Conservation (phyloP, 2,797 vertebrate species). For the Acanthornis magna region DNA sequence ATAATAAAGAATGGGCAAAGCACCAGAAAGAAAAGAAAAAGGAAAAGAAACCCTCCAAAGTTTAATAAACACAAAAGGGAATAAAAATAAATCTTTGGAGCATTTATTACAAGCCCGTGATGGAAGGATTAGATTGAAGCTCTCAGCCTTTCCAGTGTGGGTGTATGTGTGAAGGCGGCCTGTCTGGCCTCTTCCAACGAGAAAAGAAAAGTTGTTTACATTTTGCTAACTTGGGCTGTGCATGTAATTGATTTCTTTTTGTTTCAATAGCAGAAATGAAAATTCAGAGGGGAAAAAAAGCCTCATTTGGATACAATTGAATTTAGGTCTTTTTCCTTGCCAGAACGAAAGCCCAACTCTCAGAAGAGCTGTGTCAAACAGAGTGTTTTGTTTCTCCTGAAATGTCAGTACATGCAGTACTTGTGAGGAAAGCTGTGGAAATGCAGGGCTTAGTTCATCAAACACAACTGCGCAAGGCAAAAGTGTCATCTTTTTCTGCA, state of each 20-base stretch:
- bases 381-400: slow-evolving; percentile 39
- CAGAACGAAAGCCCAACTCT: not conserved
- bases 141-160: slow-evolving; percentile 54
- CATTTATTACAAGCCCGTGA: slow-evolving; percentile 72
- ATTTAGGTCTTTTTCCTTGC: not conserved
- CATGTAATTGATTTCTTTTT: slow-evolving; percentile 35
- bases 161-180: slow-evolving; percentile 30
- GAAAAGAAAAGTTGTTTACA: slow-evolving; percentile 58
- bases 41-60: slow-evolving; percentile 64
- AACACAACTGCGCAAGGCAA: not conserved
- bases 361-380: slow-evolving; percentile 31
- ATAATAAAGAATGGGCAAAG: slow-evolving; percentile 72
- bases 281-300: not conserved
- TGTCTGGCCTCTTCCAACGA: not conserved
- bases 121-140: slow-evolving; percentile 65
- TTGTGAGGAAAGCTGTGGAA: slow-evolving; percentile 8
- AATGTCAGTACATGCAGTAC: slow-evolving; percentile 37
- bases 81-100: slow-evolving; percentile 82
- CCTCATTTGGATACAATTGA: slow-evolving; percentile 14
- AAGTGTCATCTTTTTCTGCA: not conserved
- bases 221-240: slow-evolving; percentile 27
- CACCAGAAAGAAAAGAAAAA: slow-evolving; percentile 63
- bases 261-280: slow-evolving; percentile 45
- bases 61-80: slow-evolving; percentile 80
- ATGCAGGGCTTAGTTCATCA: not conserved